Evolutionary conservation across 2,113 vertebrate genomes (phyloP).

Genomic region (Dipodomys merriami): DNA sequence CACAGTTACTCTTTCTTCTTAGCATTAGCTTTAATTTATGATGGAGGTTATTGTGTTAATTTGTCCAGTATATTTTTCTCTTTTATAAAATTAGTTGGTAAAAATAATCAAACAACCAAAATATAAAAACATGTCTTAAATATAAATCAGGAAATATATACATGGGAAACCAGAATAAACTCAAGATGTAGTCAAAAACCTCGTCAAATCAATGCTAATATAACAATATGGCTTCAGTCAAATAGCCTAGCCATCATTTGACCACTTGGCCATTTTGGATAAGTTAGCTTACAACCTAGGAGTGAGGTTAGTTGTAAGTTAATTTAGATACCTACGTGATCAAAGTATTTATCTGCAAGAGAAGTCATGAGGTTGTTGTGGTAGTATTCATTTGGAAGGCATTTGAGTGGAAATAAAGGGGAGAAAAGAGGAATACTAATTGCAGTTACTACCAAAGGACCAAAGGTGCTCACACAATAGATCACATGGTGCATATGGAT

Average conservation of each 20-base stretch:
- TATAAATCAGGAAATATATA: neutral
- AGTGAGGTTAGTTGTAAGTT: too few species aligned
- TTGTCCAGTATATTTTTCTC: neutral
- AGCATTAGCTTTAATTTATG: slow-evolving; percentile 24
- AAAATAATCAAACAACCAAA: slow-evolving; percentile 35
- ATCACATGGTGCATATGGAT: neutral
- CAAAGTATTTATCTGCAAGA: neutral
- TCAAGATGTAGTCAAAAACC: neutral
- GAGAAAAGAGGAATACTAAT: neutral
- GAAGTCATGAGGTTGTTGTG: neutral
- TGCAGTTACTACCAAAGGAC: neutral
- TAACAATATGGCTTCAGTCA: neutral
- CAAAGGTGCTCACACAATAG: neutral
- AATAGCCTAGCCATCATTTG: too few species aligned
- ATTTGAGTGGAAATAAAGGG: neutral
- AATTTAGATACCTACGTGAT: neutral
- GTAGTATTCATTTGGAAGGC: neutral
- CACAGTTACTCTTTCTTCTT: slow-evolving; percentile 61
- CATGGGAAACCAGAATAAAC: neutral
- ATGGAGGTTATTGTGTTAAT: slow-evolving; percentile 40
- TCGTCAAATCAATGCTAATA: neutral
- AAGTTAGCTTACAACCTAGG: neutral
- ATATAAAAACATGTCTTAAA: neutral
- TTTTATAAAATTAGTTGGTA: neutral
- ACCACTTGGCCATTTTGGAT: neutral